Evolutionary conservation across 2,797 vertebrate genomes (phyloP), one percentile per base, ranked within the genome.

Genomic region (Microctenopoma lineatum): DNA sequence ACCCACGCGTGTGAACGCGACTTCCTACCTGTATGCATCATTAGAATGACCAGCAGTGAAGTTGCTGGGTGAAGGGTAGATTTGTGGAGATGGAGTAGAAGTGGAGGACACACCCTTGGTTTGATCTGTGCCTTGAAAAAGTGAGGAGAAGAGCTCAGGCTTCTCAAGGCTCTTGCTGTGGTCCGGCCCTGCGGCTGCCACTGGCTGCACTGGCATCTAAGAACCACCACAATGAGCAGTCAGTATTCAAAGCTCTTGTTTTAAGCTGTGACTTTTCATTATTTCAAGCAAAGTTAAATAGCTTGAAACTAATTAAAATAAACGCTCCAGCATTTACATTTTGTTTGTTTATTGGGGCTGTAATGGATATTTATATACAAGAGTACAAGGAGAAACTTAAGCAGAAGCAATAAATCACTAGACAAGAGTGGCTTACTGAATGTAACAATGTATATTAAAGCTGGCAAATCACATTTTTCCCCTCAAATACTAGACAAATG

Each of bases 91-190:
- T 2, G 96, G 90, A 65, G 95, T 87, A 0, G 95, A 90, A 77
- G 88, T 93, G 89, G 96, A 88, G 10, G 96, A 89, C 55, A 98
- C 81, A 55, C 83, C 88, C 93, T 98, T 99, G 70, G 83, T 90
- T 91, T 95, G 96, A 73, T 97, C 96, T 91, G 92, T 73, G 21
- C 73, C 75, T 66, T 87, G 87, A 65, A 89, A 92, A 14, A 91
- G 56, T 14, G 86, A 56, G 0, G 95, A 89, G 64, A 95, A 97
- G 0, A 97, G 85, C 55, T 91, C 86, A 8, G 95, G 93, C 77
- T 98, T 98, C 74, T 96, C 97, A 44, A 96, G 65, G 53, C 91
- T 87, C 52, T 97, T 97, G 85, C 81, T 90, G 85, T 94, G 96
- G 70, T 97, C 96, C 0, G 94, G 86, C 25, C 92, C 93, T 14